A percentile compares a stretch with the other conserved stretches of the same genome.
phyloP scores from a whole-genome alignment of 2,113 vertebrate genomes.

The Sinocyclocheilus grahami region DNA sequence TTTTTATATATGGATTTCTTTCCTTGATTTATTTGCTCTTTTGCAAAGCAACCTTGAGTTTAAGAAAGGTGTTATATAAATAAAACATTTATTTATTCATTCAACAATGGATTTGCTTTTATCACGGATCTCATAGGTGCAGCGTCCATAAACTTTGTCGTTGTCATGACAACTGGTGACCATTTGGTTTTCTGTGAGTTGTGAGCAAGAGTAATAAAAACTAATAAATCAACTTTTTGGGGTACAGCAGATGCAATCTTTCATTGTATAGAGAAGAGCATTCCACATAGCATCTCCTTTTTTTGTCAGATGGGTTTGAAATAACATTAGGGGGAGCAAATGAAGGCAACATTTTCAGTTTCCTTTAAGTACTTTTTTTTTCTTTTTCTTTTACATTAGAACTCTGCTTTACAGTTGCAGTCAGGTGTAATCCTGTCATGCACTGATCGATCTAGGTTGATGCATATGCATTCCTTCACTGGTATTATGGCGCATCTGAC shows the following conservation, averaged over 20 bases:
- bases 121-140: not conserved
- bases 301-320: not conserved
- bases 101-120: not conserved
- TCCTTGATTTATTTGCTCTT: not conserved
- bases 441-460: not conserved
- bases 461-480: slow-evolving; percentile 12
- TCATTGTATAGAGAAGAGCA: not conserved
- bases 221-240: not conserved
- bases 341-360: not conserved
- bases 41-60: not conserved
- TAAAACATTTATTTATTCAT: no score
- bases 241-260: not conserved
- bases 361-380: not conserved
- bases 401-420: not conserved
- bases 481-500: not conserved
- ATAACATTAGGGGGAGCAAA: not conserved
- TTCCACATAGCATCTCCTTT: not conserved
- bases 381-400: not conserved
- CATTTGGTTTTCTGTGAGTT: not conserved
- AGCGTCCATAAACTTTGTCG: not conserved
- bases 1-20: not conserved
- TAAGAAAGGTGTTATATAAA: not conserved
- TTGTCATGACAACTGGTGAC: not conserved
- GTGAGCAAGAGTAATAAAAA: not conserved
- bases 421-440: not conserved